Conservation (phyloP, 2,113 vertebrate species). For the Taurulus bubalis region DNA sequence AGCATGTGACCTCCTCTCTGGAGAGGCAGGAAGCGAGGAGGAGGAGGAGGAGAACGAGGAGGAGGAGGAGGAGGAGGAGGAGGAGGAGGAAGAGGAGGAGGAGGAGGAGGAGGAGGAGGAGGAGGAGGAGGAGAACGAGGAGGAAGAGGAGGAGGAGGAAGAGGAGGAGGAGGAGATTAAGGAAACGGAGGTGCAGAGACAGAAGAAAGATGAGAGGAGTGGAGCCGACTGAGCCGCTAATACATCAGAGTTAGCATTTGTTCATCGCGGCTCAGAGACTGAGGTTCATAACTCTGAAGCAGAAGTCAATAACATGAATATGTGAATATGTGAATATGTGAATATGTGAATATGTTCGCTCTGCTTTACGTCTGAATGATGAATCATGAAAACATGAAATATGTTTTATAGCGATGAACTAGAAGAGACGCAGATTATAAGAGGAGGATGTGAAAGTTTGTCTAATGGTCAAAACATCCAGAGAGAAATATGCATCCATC, state of each 20-base stretch:
- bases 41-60: slow-evolving; percentile 17
- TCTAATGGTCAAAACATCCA: too few species aligned
- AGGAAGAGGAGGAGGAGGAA: slow-evolving; percentile 24
- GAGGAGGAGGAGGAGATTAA: slow-evolving; percentile 42
- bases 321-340: slow-evolving; percentile 27
- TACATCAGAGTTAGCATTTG: slow-evolving; percentile 37
- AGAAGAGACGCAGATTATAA: neutral
- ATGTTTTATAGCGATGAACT: too few species aligned
- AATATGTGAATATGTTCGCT: slow-evolving; percentile 23
- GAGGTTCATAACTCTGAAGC: slow-evolving; percentile 16
- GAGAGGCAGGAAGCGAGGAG: slow-evolving; percentile 65
- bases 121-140: too few species aligned
- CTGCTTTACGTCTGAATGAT: slow-evolving; percentile 15
- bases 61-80: slow-evolving; percentile 11
- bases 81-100: slow-evolving; percentile 23
- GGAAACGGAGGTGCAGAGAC: slow-evolving; percentile 50
- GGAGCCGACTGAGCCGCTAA: slow-evolving; percentile 18
- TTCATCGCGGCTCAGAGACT: slow-evolving; percentile 17
- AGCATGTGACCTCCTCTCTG: slow-evolving; percentile 76
- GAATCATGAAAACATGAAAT: neutral
- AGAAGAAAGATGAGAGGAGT: slow-evolving; percentile 50
- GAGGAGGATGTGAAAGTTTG: neutral
- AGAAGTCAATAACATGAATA: slow-evolving; percentile 26
- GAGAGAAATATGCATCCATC: too few species aligned
- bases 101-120: slow-evolving; percentile 7